Evolutionary conservation across 2,888 invertebrate genomes (phyloP).

Genomic region (Netelia virgata): DNA sequence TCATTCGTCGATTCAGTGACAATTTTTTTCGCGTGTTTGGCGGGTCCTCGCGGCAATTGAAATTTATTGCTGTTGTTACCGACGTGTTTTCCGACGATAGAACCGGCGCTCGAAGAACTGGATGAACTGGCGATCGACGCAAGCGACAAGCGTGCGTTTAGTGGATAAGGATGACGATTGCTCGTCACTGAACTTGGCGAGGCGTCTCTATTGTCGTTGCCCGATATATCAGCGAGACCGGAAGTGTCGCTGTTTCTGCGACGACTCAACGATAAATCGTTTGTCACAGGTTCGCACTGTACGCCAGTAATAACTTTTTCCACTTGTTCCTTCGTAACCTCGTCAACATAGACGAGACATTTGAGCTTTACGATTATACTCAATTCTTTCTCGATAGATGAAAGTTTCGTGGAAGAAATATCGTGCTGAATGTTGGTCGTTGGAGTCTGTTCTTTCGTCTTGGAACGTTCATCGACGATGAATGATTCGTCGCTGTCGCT

Average conservation of each 20-base stretch:
- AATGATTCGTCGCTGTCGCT: conserved; percentile 80
- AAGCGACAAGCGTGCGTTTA: conserved; percentile 77
- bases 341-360: conserved; percentile 78
- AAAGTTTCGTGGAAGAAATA: conserved; percentile 66
- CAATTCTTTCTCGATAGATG: conserved; percentile 78
- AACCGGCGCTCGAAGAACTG: conserved; percentile 80
- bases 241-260: conserved; percentile 76
- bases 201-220: conserved; percentile 79
- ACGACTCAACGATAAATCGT: conserved; percentile 65
- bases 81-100: conserved; percentile 74
- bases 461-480: conserved; percentile 71
- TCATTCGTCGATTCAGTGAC: conserved; percentile 50
- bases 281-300: conserved; percentile 74
- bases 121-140: conserved; percentile 79
- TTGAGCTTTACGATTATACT: conserved; percentile 78
- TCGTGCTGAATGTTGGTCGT: conserved; percentile 63
- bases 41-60: conserved; percentile 75
- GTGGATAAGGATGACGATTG: conserved; percentile 74
- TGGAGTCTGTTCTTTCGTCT: conserved; percentile 64
- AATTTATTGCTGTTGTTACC: conserved; percentile 74
- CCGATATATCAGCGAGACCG: conserved; percentile 80
- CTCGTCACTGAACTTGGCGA: conserved; percentile 81
- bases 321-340: conserved; percentile 77
- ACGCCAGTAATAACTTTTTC: conserved; percentile 77
- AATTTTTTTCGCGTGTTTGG: conserved; percentile 76